phyloP scores from a whole-genome alignment of 2,888 invertebrate genomes.

The Bellardia pandia region DNA sequence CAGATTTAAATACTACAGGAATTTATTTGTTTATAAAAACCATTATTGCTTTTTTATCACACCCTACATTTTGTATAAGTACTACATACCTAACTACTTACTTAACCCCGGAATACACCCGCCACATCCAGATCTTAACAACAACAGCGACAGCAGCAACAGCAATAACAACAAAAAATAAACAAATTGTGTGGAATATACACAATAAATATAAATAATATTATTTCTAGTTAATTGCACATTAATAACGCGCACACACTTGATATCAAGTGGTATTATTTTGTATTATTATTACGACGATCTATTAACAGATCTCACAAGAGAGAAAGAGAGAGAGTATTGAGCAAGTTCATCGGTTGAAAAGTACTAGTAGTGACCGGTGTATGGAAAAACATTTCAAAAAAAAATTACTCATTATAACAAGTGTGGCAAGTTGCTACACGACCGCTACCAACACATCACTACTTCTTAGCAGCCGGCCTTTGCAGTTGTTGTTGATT shows the following conservation, averaged over 20 bases:
- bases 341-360: background rate
- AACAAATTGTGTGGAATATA: conserved; percentile 46
- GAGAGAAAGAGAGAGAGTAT: background rate
- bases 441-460: background rate
- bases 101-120: conserved; percentile 11
- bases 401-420: background rate
- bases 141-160: conserved; percentile 9
- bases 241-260: conserved; percentile 47
- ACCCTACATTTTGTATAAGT: conserved; percentile 22
- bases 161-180: conserved; percentile 32
- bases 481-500: background rate
- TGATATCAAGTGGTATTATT: conserved; percentile 39
- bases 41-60: conserved; percentile 36
- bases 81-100: background rate
- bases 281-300: background rate
- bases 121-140: conserved; percentile 29
- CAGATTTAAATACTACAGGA: conserved; percentile 27
- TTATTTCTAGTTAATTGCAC: conserved; percentile 62
- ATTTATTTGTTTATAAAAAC: conserved; percentile 50
- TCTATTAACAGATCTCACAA: background rate
- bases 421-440: conserved; percentile 26
- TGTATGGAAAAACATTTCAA: background rate
- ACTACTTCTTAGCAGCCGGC: background rate
- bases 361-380: conserved; percentile 21
- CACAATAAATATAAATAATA: conserved; percentile 34